These are phyloP conservation scores for Zalophus californianus DNA, from an alignment of 2,797 vertebrate species.

Conservation along the genomic window DNA sequence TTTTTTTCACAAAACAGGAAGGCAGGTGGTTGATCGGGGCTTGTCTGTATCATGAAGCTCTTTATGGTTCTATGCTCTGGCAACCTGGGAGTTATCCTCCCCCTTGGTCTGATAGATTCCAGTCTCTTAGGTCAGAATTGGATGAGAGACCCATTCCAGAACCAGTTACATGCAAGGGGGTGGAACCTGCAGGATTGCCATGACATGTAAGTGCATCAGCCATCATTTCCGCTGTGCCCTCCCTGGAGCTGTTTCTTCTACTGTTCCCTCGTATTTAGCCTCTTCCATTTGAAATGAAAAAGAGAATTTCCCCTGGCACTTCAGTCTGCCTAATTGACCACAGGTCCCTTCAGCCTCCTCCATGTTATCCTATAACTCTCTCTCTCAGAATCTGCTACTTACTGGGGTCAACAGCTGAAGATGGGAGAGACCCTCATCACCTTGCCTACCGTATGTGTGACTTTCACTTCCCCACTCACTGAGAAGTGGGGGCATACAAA, in stretches of 20 bases:
- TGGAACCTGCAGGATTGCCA: fast-evolving
- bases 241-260: background rate
- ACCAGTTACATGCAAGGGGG: background rate
- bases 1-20: background rate
- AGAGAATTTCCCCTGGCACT: background rate
- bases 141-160: background rate
- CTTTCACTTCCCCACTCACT: background rate
- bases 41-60: background rate
- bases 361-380: background rate
- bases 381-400: background rate
- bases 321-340: background rate
- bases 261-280: background rate
- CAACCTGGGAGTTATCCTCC: too few relatives aligned
- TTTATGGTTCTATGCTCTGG: background rate
- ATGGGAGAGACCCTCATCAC: background rate
- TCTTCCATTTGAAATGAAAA: background rate
- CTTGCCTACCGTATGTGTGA: fast-evolving
- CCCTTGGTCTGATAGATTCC: background rate
- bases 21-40: background rate
- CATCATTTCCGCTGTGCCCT: background rate
- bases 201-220: fast-evolving
- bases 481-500: background rate
- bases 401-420: background rate
- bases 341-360: background rate
- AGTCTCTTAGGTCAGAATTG: background rate